A percentile compares a stretch with the other conserved stretches of the same genome.
phyloP scores from a whole-genome alignment of 2,888 invertebrate genomes.

The Latrodectus elegans region DNA sequence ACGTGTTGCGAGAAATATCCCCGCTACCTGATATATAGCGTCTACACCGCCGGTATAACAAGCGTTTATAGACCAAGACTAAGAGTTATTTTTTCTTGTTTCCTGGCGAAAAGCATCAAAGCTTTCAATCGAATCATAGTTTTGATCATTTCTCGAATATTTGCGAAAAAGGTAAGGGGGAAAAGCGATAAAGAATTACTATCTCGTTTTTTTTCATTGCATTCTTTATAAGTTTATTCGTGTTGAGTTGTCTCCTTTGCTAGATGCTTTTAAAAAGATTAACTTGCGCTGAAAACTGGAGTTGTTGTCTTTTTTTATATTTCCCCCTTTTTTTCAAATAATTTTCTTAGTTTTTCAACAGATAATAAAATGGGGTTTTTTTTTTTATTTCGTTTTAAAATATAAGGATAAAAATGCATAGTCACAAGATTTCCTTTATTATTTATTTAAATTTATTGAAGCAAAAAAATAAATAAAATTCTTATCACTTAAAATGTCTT shows the following conservation, averaged over 20 bases:
- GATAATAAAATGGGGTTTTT: no score
- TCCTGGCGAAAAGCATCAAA: conserved; percentile 28
- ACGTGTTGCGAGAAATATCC: conserved; percentile 5
- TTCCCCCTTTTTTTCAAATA: no score
- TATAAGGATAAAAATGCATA: no score
- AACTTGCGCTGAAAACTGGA: not conserved
- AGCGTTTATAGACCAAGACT: conserved; percentile 21
- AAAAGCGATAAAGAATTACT: not conserved
- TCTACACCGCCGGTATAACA: conserved; percentile 22
- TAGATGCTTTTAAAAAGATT: conserved; percentile 59
- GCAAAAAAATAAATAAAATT: no score
- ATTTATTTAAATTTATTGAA: no score
- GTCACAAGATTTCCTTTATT: no score
- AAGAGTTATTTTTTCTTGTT: conserved; percentile 16
- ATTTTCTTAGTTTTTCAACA: no score
- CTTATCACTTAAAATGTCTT: no score
- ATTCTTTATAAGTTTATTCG: conserved; percentile 26
- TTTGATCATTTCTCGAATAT: conserved; percentile 51
- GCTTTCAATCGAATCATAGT: conserved; percentile 51
- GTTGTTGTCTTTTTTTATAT: no score
- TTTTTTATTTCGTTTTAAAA: no score
- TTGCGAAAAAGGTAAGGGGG: not conserved
- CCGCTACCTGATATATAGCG: no score
- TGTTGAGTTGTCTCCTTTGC: conserved; percentile 52
- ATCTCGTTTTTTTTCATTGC: not conserved